These are phyloP conservation scores for Merodon equestris DNA, from an alignment of 2,888 invertebrate species.

Conservation along the genomic window DNA sequence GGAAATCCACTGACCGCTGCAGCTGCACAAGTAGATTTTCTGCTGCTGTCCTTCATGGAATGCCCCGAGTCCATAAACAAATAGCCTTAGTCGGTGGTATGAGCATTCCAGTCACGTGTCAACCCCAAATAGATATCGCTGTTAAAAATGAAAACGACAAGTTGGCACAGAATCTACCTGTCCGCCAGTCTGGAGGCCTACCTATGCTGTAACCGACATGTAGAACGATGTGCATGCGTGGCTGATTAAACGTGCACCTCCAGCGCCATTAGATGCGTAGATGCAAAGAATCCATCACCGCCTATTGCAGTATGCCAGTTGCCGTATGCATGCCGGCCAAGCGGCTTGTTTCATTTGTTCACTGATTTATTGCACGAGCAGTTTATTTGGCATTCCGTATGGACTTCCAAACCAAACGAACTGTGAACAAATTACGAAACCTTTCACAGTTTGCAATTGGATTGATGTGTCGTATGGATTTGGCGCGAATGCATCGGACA, in stretches of 20 bases:
- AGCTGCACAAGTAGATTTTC: not conserved
- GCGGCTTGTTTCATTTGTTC: conserved; percentile 2
- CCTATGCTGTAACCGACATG: no score
- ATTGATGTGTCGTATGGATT: not conserved
- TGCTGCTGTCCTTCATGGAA: conserved; percentile 32
- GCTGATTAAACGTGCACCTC: no score
- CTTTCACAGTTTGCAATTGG: conserved; percentile 37
- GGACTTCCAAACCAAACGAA: conserved; percentile 28
- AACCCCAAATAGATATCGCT: conserved; percentile 63
- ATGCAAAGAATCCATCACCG: no score
- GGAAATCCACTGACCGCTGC: not conserved
- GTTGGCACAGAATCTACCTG: conserved; percentile 47
- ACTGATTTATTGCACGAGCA: conserved; percentile 52
- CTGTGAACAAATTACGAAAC: conserved; percentile 60
- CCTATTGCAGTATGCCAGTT: no score
- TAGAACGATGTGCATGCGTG: no score
- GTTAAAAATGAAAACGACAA: conserved; percentile 65
- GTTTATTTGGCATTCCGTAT: conserved; percentile 53
- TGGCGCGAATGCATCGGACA: no score
- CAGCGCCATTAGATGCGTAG: no score
- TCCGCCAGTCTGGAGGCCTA: not conserved
- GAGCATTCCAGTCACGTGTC: conserved; percentile 61
- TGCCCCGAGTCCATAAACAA: conserved; percentile 58
- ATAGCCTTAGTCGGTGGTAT: conserved; percentile 39
- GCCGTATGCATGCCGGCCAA: not conserved